These are phyloP conservation scores for Mesoclemmys tuberculata DNA, from an alignment of 2,113 vertebrate species.

Conservation along the genomic window DNA sequence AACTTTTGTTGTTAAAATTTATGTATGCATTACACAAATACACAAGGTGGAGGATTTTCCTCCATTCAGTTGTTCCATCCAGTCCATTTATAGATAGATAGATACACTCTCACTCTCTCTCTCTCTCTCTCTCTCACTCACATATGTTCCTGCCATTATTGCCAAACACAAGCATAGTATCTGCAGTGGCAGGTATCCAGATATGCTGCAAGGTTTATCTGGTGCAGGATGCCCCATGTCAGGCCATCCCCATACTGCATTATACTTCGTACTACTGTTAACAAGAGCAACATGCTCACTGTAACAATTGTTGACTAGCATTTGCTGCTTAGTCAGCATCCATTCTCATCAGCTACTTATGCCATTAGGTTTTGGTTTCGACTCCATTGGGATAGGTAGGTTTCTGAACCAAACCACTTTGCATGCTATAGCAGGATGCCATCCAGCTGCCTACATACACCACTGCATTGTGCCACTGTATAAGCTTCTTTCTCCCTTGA, in stretches of 20 bases:
- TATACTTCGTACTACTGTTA: neutral
- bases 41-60: neutral
- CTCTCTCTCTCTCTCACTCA: too few relatives aligned
- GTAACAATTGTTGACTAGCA: neutral
- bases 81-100: neutral
- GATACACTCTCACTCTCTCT: too few relatives aligned
- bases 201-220: neutral
- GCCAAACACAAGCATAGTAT: neutral
- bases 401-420: neutral
- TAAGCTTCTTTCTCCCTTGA: neutral
- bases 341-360: neutral
- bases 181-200: neutral
- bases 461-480: neutral
- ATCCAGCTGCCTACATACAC: neutral
- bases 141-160: neutral
- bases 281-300: neutral
- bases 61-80: neutral
- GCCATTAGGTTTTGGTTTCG: neutral
- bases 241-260: neutral
- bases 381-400: neutral
- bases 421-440: neutral
- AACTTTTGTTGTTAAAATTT: neutral
- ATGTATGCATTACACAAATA: too few relatives aligned
- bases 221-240: too few relatives aligned
- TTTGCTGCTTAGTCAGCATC: neutral